Base-by-base conservation (phyloP, 1,140 invertebrate genomes). In the Anastatus disparis region DNA sequence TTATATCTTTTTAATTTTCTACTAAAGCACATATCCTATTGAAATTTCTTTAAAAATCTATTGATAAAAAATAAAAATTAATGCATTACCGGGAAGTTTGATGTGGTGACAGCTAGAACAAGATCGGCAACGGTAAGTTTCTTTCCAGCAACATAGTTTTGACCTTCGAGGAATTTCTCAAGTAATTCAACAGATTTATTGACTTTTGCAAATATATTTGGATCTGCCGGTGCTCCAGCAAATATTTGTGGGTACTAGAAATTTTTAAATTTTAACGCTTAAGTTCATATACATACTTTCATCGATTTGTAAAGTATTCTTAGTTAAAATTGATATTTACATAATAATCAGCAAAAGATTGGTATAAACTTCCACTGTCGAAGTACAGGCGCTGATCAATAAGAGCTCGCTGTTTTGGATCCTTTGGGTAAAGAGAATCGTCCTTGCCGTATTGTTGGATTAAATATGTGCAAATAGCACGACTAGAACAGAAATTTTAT, bases 321-420 rank as follows among this genome's bases (percentile, higher is more conserved):
- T 29, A 1, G 13, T 42, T 42, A 15, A 72, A 69, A 70, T n/a
- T 24, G 17, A 52, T 50, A 87, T 88, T 86, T 83, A 91, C 90
- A 71, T 88, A 90, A 75, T 90, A 90, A 31, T 91, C 89, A n/a
- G 77, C 80, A 67, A 92, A 90, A 73, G 88, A 82, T 58, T 89
- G 85, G 80, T 91, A 93, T 13, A 95, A 83, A 2, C 87, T 89
- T 27, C 90, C 90, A 73, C 90, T 81, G 76, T 94, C 93, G 79
- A 95, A 95, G 76, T 91, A 90, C 27, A 95, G 82, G 70, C 91
- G 86, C 74, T 92, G 90, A 79, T 95, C 90, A 10, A 95, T 88
- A 0, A 92, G 0, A 4, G 92, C 93, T 56, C 92, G 88, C 71
- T 89, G 80, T 75, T 90, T 89, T 1, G 89, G 85, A 71, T 91